Conservation (phyloP, 2,797 vertebrate genomes). For the Aulostomus chinensis region DNA sequence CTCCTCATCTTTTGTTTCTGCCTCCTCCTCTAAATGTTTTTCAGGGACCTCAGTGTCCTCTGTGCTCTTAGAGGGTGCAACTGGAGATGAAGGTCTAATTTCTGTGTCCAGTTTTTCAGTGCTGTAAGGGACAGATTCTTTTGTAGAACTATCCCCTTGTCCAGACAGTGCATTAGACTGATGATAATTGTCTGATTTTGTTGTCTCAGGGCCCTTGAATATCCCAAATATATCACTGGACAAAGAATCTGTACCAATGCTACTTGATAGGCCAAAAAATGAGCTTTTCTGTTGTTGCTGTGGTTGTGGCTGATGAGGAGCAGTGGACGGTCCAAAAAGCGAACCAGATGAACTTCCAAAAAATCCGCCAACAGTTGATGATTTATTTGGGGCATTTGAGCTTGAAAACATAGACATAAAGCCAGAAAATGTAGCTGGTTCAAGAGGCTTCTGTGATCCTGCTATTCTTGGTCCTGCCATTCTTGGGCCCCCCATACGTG, state of each 20-base stretch:
- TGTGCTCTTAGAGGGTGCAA: conserved; percentile 15
- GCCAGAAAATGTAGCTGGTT: conserved; percentile 87
- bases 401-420: conserved; percentile 93
- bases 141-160: conserved; percentile 13
- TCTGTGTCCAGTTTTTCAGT: conserved; percentile 34
- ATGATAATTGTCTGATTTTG: conserved; percentile 63
- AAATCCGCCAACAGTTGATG: conserved; percentile 81
- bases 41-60: conserved; percentile 41
- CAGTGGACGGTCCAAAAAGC: conserved; percentile 74
- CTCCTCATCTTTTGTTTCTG: conserved; percentile 51
- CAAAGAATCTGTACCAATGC: conserved; percentile 81
- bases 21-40: conserved; percentile 56
- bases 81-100: conserved; percentile 20
- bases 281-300: conserved; percentile 85
- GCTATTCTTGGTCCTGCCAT: conserved; percentile 54
- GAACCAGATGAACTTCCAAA: conserved; percentile 83
- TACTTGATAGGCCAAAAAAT: conserved; percentile 86
- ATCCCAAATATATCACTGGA: conserved; percentile 87
- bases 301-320: conserved; percentile 68
- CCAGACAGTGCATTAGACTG: conserved; percentile 25
- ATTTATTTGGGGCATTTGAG: conserved; percentile 80
- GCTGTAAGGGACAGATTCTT: conserved; percentile 15
- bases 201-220: conserved; percentile 82
- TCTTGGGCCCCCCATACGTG: conserved; percentile 46
- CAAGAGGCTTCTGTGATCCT: conserved; percentile 74